Evolutionary conservation across 1,140 invertebrate genomes (phyloP), one percentile per base, ranked within the genome.

Genomic region (Zaprionus taronus): DNA sequence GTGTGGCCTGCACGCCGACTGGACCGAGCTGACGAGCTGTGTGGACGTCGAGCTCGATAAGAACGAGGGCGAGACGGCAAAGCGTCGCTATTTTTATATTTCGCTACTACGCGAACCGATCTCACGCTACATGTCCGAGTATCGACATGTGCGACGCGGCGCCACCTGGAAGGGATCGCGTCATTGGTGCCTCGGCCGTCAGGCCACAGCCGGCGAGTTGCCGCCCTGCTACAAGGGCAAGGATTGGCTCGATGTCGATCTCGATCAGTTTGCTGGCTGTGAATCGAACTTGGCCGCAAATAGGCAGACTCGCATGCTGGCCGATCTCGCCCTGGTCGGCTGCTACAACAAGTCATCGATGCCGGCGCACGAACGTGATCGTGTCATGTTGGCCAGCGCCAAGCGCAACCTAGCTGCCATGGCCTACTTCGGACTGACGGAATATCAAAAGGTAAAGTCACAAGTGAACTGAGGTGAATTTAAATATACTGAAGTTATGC

Each of bases 1-100:
- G 93, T 99, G 99, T 94, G 99, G 99, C 60, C 94, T 99, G 17
- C 99, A 99, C 94, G 98, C 99, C 11, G 98, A 99, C 94, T 99
- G 98, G 97, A 99, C 99, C 14, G 98, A 99, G 94, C 93, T 99
- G 64, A 98, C 97, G 12, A 95, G 95, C 87, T 97, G 98, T 93
- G 97, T 98, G 49, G 97, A 98, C 92, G 95, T 95, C 53, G 97
- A 97, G 86, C 94, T 98, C 80, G 97, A 98, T 91, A 96, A 97
- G 93, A 96, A 97, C 82, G 97, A 98, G 93, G 97, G 96, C 11
- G 95, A 96, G 61, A 94, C 94, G 5, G 95, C 96, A 1, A 97
- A 97, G 90, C 93, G 97, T 79, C 94, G 96, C 81, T 99, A 99
- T 94, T 99, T 99, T 94, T 99, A 99, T 93, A 98, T 99, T 66